Percentiles rank a stretch among this genome's conserved stretches.
phyloP scores from a whole-genome alignment of 2,113 vertebrate genomes.

The Cynopterus brachyotis region DNA sequence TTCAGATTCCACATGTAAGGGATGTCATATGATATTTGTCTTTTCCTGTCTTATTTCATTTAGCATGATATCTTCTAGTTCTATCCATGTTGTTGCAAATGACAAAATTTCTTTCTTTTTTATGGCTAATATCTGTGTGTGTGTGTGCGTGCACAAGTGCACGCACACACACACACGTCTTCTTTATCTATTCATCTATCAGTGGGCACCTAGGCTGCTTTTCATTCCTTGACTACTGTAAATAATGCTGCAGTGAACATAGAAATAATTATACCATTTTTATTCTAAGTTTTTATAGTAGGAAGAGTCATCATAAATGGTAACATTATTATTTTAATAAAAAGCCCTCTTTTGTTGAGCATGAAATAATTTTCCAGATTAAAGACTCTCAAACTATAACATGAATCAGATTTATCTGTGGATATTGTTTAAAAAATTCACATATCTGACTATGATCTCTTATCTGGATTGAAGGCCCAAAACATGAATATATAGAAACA shows the following conservation, averaged over 20 bases:
- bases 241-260: too few species aligned
- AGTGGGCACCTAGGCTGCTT: too few species aligned
- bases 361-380: neutral
- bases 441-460: neutral
- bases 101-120: neutral
- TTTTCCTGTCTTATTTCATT: too few species aligned
- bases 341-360: neutral
- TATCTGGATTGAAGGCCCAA: neutral
- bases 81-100: neutral
- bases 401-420: neutral
- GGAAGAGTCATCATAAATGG: neutral
- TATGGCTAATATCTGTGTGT: neutral
- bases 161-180: too few species aligned
- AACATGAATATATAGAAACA: neutral
- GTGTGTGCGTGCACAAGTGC: neutral
- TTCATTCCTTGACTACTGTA: too few species aligned
- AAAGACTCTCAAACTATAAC: neutral
- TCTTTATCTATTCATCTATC: too few species aligned
- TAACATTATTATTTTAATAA: neutral
- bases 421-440: neutral
- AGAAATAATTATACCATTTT: neutral
- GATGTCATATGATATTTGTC: too few species aligned
- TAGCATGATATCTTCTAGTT: neutral
- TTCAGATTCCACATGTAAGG: too few species aligned
- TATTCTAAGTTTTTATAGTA: neutral